phyloP scores from a whole-genome alignment of 2,797 vertebrate genomes.

The Mus caroli region DNA sequence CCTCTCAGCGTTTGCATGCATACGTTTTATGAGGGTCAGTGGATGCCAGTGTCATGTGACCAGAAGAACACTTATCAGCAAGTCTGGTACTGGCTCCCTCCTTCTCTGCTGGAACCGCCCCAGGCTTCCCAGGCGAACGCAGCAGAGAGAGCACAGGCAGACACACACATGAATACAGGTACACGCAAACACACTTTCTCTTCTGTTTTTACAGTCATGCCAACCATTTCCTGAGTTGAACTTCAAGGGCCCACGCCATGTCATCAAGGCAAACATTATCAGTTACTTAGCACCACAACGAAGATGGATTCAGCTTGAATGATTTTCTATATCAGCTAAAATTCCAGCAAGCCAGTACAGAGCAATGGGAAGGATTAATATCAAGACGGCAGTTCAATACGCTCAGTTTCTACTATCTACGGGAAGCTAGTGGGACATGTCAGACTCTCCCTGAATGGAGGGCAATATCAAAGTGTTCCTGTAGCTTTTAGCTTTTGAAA shows the following conservation, averaged over 20 bases:
- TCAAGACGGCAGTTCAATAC: background rate
- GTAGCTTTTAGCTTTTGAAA: background rate
- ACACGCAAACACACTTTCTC: background rate
- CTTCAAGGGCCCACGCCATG: background rate
- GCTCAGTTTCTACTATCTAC: background rate
- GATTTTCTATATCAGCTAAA: background rate
- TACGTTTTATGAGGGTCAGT: background rate
- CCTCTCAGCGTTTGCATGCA: fast-evolving
- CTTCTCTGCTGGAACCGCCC: background rate
- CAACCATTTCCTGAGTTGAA: background rate
- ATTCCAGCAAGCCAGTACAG: background rate
- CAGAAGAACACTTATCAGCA: no score
- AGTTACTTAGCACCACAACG: background rate
- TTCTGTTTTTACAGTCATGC: background rate
- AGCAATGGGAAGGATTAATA: background rate
- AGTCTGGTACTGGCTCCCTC: background rate
- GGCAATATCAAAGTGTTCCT: background rate
- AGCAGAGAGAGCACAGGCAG: background rate
- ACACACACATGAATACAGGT: background rate
- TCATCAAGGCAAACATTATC: background rate
- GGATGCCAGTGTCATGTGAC: background rate
- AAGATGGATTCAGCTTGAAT: background rate
- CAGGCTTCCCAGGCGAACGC: background rate
- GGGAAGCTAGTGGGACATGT: background rate
- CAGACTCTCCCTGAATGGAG: background rate